phyloP scores from a whole-genome alignment of 2,113 vertebrate species.

The Egretta garzetta region DNA sequence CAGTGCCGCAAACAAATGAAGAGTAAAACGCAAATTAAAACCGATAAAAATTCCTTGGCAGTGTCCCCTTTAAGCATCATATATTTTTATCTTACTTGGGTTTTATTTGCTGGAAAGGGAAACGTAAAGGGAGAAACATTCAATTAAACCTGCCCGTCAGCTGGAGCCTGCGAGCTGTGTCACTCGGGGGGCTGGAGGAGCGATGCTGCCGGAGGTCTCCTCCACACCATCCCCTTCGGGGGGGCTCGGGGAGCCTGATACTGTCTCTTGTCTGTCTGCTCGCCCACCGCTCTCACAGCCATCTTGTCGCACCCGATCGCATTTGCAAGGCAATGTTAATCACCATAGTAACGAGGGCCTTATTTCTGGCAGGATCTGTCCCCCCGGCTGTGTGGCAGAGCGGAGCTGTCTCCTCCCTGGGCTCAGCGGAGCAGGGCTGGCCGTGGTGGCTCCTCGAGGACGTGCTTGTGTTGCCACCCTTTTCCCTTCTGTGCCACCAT shows the following conservation, averaged over 20 bases:
- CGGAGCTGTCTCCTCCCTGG: accelerated
- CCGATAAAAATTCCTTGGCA: constrained; percentile 35
- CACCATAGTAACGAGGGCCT: background rate
- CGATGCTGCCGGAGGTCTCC: background rate
- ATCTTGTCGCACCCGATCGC: background rate
- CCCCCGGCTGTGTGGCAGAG: background rate
- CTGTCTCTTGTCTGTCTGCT: background rate
- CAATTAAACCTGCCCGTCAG: constrained; percentile 30
- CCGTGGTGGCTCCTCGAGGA: background rate
- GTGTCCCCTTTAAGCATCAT: constrained; percentile 51
- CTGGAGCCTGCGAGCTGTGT: background rate
- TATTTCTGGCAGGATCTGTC: background rate
- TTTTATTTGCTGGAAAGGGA: constrained; percentile 55
- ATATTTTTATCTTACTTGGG: constrained; percentile 47
- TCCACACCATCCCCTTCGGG: background rate
- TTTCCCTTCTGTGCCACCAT: background rate
- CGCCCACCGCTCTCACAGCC: accelerated
- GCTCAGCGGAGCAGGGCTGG: background rate
- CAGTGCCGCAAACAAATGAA: background rate
- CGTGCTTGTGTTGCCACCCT: accelerated
- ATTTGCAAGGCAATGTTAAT: background rate
- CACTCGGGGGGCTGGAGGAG: background rate
- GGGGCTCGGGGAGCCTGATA: accelerated
- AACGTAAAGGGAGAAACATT: constrained; percentile 48
- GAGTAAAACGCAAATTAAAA: constrained; percentile 37